A percentile compares a stretch with the other conserved stretches of the same genome.
phyloP scores from a whole-genome alignment of 2,797 vertebrate species.

The Caiman crocodilus region DNA sequence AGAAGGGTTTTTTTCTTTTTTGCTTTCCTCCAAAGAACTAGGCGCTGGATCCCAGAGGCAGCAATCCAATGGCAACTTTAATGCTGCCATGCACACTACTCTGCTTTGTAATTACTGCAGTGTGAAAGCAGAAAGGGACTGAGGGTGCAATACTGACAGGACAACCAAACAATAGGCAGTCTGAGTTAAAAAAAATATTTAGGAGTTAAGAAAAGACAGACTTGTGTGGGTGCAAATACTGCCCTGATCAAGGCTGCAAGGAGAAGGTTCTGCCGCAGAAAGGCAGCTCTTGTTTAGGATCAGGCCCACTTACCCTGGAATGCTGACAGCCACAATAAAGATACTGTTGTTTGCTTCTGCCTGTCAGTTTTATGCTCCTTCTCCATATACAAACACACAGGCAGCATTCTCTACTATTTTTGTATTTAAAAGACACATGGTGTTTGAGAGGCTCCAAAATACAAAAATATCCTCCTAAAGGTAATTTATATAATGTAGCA shows the following conservation, averaged over 20 bases:
- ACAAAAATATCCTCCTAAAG: not conserved
- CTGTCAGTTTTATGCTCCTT: constrained; percentile 23
- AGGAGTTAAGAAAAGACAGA: not conserved
- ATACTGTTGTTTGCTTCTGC: constrained; percentile 29
- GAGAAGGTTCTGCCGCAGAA: constrained; percentile 41
- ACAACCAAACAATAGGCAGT: not conserved
- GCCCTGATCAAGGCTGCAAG: not conserved
- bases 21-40: not conserved
- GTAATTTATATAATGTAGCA: not conserved
- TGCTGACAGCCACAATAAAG: constrained; percentile 35
- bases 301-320: constrained; percentile 56
- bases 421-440: not conserved
- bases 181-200: not conserved
- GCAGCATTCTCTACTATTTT: not conserved
- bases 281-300: constrained; percentile 35
- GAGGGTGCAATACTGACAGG: not conserved
- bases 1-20: not conserved
- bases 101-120: not conserved
- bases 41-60: not conserved
- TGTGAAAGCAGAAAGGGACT: not conserved
- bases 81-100: not conserved
- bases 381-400: not conserved
- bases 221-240: constrained; percentile 29
- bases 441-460: not conserved
- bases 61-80: not conserved